Conservation (phyloP, 2,888 invertebrate species). For the Agonopterix heracliana region DNA sequence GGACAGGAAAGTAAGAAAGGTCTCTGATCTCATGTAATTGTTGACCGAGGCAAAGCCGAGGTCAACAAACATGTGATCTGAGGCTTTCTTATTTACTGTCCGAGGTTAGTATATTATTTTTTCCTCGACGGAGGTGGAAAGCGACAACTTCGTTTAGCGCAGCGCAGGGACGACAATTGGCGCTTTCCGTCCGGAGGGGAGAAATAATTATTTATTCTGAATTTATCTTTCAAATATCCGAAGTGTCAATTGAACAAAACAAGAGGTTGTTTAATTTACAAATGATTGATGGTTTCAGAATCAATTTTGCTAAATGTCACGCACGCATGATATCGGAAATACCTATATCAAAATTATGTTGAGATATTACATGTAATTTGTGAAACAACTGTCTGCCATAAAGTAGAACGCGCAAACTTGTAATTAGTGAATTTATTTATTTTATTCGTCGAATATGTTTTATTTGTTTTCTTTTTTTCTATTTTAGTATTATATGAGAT, state of each 20-base stretch:
- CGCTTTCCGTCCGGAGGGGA: too few relatives aligned
- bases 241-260: background rate
- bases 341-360: too few relatives aligned
- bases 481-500: conserved; percentile 32
- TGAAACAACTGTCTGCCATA: conserved; percentile 1
- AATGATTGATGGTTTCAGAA: background rate
- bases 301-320: background rate
- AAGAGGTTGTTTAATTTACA: background rate
- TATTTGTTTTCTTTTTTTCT: conserved; percentile 20
- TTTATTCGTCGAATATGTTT: conserved; percentile 23
- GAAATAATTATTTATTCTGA: background rate
- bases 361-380: conserved; percentile 12
- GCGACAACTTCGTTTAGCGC: too few relatives aligned
- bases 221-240: background rate
- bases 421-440: conserved; percentile 16
- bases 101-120: too few relatives aligned
- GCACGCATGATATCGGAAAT: too few relatives aligned
- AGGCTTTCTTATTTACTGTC: too few relatives aligned
- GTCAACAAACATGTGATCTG: too few relatives aligned
- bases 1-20: too few relatives aligned
- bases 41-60: too few relatives aligned
- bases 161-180: too few relatives aligned
- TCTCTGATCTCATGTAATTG: too few relatives aligned
- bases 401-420: conserved; percentile 22
- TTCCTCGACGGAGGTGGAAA: too few relatives aligned